Base-by-base conservation (phyloP, 2,113 vertebrate genomes). In the Gobius niger region DNA sequence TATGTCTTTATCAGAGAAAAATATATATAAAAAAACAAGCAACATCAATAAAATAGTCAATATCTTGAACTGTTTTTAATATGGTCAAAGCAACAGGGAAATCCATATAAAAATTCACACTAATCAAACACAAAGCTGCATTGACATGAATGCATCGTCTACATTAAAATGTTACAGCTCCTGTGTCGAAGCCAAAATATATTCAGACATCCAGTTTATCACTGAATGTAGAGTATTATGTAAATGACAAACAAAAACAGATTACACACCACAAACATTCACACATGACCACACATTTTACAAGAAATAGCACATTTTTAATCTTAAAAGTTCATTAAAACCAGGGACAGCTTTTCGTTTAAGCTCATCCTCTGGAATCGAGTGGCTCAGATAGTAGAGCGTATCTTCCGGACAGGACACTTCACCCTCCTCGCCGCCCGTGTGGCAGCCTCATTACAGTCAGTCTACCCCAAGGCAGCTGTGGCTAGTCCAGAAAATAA, bases 181-280 rank as follows among this genome's bases (percentile, higher is more conserved):
- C 88, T 56, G 75, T 60, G 71, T 81, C 77, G 74, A 91, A 91
- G 87, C 88, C 82, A 81, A 40, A 82, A 72, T 65, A 78, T 69
- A 67, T 82, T 81, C 70, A 61, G 73, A 86, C 76, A 83, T 84
- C 75, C 83, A 80, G 65, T 54, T 13, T 44, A 60, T 0, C 12
- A 59, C 54, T 75, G 75, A 83, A 83, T 83, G 78, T 68, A 77
- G 65, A 16, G 14, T 59, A 59, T 59, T 42, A 14, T 60, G 40
- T 42, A 42, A 44, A 42, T n/a, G 41, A 60, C 42, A 14, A 42
- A 15, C 57, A 60, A 4, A 42, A 13, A 15, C 7, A 15, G 34
- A 42, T 73, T 70, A 47, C 62, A 66, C 41, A 63, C 44, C 9
- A n/a, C 4, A 18, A n/a, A 5, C 24, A 41, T 10, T 10, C 3